phyloP scores from a whole-genome alignment of 1,140 invertebrate species.

The Himalopsyche phryganea region DNA sequence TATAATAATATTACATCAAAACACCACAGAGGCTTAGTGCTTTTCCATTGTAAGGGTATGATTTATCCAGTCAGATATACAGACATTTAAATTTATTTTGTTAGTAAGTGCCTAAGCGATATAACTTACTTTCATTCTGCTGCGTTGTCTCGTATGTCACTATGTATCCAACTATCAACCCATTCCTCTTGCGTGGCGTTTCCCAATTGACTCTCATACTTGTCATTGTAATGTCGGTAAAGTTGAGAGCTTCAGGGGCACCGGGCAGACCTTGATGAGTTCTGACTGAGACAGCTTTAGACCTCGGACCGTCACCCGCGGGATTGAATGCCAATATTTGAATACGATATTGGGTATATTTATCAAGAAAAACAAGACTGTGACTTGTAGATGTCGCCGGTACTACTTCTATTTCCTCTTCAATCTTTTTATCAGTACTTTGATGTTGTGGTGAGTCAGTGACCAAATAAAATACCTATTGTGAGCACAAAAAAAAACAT shows the following conservation, averaged over 20 bases:
- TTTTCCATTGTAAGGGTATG: too few species aligned
- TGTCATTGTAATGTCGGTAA: conserved; percentile 93
- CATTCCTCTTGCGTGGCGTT: conserved; percentile 86
- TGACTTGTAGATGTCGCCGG: conserved; percentile 77
- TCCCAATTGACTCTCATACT: conserved; percentile 89
- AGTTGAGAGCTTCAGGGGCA: conserved; percentile 75
- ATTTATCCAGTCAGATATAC: too few species aligned
- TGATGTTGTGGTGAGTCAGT: conserved; percentile 73
- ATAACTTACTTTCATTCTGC: conserved; percentile 80
- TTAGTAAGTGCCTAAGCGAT: too few species aligned
- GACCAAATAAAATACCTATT: conserved; percentile 79
- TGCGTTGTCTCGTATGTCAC: conserved; percentile 92
- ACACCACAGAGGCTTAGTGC: not conserved
- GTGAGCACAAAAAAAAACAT: too few species aligned
- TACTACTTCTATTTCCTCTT: conserved; percentile 90
- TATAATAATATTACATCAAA: too few species aligned
- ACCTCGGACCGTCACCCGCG: conserved; percentile 91
- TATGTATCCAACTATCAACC: conserved; percentile 85
- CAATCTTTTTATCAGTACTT: conserved; percentile 62
- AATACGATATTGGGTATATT: conserved; percentile 90
- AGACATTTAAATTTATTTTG: too few species aligned
- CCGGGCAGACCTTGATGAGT: conserved; percentile 82
- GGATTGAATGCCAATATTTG: conserved; percentile 95
- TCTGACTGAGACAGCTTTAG: conserved; percentile 70
- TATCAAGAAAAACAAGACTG: conserved; percentile 85